A percentile compares a stretch with the other conserved stretches of the same genome.
phyloP scores from a whole-genome alignment of 2,797 vertebrate genomes.

The Peromyscus attwateri region DNA sequence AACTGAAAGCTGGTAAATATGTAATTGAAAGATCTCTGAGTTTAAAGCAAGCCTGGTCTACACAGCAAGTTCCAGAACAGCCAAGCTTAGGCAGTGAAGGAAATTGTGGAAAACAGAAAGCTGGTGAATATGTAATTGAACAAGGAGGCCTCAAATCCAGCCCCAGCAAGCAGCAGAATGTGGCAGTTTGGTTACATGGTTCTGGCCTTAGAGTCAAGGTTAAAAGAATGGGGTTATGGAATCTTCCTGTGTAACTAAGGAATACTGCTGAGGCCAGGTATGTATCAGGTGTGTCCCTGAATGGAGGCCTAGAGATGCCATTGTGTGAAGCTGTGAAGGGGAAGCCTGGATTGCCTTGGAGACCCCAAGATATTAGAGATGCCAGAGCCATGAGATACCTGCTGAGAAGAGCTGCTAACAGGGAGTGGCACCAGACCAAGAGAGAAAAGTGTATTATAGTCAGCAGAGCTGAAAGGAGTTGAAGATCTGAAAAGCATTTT shows the following conservation, averaged over 20 bases:
- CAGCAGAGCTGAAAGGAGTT: not conserved
- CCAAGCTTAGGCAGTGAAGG: not conserved
- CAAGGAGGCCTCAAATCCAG: not conserved
- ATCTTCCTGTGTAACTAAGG: not conserved
- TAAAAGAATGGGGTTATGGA: not conserved
- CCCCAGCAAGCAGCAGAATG: not conserved
- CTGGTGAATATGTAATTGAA: not conserved
- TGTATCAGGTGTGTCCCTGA: not conserved
- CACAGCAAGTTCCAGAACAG: not conserved
- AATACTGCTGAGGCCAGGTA: not conserved
- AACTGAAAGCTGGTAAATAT: not conserved
- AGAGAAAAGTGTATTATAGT: not conserved
- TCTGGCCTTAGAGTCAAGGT: not conserved
- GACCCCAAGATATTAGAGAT: not conserved
- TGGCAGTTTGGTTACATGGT: not conserved
- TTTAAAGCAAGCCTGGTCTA: not conserved
- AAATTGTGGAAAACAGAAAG: not conserved
- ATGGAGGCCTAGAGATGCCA: not conserved
- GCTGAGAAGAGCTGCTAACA: not conserved
- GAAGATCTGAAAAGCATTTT: not conserved
- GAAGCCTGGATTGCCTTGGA: not conserved
- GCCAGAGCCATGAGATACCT: not conserved
- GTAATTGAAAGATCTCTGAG: not conserved
- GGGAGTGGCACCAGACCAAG: not conserved
- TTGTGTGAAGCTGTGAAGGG: not conserved